A percentile compares a stretch with the other conserved stretches of the same genome.
Conservation (phyloP, 2,888 invertebrate genomes). For the Tinea trinotella region DNA sequence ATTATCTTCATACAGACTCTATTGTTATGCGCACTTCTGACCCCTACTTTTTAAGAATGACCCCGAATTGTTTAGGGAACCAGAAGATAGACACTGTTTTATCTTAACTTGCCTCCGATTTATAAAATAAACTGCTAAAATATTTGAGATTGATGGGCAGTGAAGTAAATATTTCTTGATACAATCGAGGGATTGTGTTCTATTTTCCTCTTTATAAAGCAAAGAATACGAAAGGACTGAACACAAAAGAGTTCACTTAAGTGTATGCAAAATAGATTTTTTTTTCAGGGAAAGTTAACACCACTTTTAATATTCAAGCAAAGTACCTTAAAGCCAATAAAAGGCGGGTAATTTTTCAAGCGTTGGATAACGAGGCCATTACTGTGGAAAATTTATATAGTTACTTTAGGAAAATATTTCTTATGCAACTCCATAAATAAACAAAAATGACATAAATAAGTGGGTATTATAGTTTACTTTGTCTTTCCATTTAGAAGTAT, state of each 20-base stretch:
- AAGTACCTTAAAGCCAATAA: constrained; percentile 31
- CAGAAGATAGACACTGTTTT: too few relatives aligned
- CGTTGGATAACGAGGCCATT: constrained; percentile 30
- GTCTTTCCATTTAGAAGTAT: too few relatives aligned
- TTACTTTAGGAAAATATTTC: neutral
- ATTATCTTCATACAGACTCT: too few relatives aligned
- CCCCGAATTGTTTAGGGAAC: too few relatives aligned
- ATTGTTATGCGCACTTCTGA: too few relatives aligned
- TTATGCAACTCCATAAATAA: neutral
- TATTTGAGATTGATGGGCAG: neutral
- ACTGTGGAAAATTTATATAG: constrained; percentile 22
- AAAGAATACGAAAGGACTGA: neutral
- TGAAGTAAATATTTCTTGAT: constrained; percentile 6
- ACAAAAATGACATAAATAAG: too few relatives aligned
- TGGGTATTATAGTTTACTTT: too few relatives aligned
- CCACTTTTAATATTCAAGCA: constrained; percentile 31
- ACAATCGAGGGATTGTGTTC: neutral
- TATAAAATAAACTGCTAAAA: neutral
- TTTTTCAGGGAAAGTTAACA: constrained; percentile 11
- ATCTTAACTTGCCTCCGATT: too few relatives aligned
- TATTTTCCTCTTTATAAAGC: constrained; percentile 1
- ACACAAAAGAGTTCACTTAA: constrained; percentile 3
- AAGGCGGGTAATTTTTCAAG: constrained; percentile 35
- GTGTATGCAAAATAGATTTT: constrained; percentile 20
- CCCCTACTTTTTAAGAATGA: too few relatives aligned